Conservation (phyloP, 2,888 invertebrate genomes). For the Drosophila dives region DNA sequence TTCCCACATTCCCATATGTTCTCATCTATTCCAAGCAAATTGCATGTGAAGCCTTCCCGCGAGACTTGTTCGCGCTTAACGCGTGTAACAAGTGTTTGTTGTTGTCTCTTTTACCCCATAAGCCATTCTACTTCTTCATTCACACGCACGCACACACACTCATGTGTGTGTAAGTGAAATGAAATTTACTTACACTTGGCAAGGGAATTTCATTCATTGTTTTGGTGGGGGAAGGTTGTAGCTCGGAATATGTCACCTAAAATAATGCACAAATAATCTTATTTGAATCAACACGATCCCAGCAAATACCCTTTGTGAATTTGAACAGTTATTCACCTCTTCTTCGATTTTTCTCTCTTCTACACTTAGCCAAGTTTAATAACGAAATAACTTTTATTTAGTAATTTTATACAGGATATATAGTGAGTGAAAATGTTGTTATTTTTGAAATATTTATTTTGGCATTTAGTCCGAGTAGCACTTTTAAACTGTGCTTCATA, state of each 20-base stretch:
- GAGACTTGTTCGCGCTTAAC: slow-evolving; percentile 46
- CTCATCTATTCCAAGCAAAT: slow-evolving; percentile 53
- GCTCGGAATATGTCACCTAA: slow-evolving; percentile 16
- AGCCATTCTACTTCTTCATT: neutral
- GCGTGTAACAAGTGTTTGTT: slow-evolving; percentile 68
- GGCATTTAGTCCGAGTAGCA: neutral
- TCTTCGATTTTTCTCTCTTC: neutral
- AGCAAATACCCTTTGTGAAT: neutral
- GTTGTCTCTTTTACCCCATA: slow-evolving; percentile 14
- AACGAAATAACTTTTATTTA: neutral
- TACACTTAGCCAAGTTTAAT: neutral
- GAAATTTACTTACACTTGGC: slow-evolving; percentile 61
- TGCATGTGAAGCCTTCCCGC: slow-evolving; percentile 63
- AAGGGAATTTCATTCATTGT: slow-evolving; percentile 25
- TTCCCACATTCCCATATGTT: slow-evolving; percentile 12
- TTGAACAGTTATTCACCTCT: neutral
- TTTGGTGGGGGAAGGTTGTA: slow-evolving; percentile 1
- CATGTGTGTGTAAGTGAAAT: slow-evolving; percentile 56
- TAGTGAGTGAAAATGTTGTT: slow-evolving; percentile 17
- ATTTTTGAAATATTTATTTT: slow-evolving; percentile 21
- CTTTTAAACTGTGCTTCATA: neutral
- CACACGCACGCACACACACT: slow-evolving; percentile 2
- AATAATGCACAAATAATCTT: slow-evolving; percentile 29
- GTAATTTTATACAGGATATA: neutral
- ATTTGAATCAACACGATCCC: neutral